Percentiles rank a stretch among this genome's conserved stretches.
Conservation (phyloP, 2,888 invertebrate species). For the Caenorhabditis sp. region DNA sequence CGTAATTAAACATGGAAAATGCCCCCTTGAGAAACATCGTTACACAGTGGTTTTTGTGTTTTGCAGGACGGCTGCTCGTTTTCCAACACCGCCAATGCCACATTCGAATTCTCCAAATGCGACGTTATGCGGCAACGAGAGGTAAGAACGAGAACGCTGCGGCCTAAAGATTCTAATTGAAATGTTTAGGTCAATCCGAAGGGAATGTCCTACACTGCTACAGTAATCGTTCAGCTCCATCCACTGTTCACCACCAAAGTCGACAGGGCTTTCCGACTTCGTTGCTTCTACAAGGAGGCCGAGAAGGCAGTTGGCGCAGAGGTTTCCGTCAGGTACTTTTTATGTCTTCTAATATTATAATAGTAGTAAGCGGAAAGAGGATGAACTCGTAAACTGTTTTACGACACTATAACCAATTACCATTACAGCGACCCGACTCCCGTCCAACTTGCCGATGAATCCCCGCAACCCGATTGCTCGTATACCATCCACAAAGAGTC, state of each 20-base stretch:
- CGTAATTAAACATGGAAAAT: slow-evolving; percentile 38
- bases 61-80: slow-evolving; percentile 76
- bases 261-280: slow-evolving; percentile 81
- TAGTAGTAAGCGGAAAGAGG: background rate
- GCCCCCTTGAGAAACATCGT: slow-evolving; percentile 39
- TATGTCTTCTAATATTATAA: no score
- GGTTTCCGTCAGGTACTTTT: slow-evolving; percentile 62
- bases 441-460: slow-evolving; percentile 62
- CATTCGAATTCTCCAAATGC: slow-evolving; percentile 79
- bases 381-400: slow-evolving; percentile 28
- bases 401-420: slow-evolving; percentile 27
- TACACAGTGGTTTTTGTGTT: slow-evolving; percentile 18
- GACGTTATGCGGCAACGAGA: slow-evolving; percentile 80
- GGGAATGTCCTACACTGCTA: slow-evolving; percentile 80
- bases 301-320: slow-evolving; percentile 76
- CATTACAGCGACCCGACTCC: slow-evolving; percentile 77
- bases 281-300: slow-evolving; percentile 81
- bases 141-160: slow-evolving; percentile 61
- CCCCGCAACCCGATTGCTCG: slow-evolving; percentile 75
- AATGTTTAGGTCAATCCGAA: slow-evolving; percentile 76
- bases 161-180: background rate
- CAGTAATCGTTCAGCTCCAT: slow-evolving; percentile 82
- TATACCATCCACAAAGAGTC: slow-evolving; percentile 80
- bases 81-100: slow-evolving; percentile 72
- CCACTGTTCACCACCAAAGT: slow-evolving; percentile 80